Conservation (phyloP, 23 tunicate genomes). For the Oikopleura dioica region DNA sequence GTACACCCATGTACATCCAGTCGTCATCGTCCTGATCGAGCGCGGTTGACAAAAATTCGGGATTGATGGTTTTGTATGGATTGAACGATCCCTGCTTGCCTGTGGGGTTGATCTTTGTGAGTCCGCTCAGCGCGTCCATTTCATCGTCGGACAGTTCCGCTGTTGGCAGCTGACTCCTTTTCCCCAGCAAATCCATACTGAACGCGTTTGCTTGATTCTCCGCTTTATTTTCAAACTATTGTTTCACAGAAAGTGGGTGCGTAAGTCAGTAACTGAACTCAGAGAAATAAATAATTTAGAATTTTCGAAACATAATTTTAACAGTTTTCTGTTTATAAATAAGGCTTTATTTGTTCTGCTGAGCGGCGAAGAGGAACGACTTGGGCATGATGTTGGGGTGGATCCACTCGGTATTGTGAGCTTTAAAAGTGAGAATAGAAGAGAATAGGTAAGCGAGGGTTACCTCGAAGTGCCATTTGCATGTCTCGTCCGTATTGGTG, state of each 20-base stretch:
- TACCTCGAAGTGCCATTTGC: conserved; percentile 20
- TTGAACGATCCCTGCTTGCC: neutral
- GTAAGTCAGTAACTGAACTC: too few species aligned
- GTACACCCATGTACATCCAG: neutral
- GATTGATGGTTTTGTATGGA: neutral
- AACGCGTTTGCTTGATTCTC: too few species aligned
- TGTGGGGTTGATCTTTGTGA: neutral
- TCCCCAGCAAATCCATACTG: neutral
- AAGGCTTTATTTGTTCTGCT: too few species aligned
- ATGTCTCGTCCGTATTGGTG: conserved; percentile 32
- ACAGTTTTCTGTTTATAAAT: too few species aligned
- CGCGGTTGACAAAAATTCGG: neutral
- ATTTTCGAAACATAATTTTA: too few species aligned
- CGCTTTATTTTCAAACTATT: too few species aligned
- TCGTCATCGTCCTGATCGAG: neutral
- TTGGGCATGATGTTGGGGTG: neutral
- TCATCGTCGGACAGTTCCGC: neutral
- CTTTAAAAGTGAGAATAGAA: neutral
- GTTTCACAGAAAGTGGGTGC: too few species aligned
- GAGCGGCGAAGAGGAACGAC: neutral
- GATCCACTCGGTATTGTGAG: neutral
- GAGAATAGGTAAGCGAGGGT: neutral
- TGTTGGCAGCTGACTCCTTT: neutral
- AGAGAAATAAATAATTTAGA: too few species aligned
- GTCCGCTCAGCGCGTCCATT: neutral